Conservation (phyloP, 2,113 vertebrate genomes). For the Thryonomys swinderianus region DNA sequence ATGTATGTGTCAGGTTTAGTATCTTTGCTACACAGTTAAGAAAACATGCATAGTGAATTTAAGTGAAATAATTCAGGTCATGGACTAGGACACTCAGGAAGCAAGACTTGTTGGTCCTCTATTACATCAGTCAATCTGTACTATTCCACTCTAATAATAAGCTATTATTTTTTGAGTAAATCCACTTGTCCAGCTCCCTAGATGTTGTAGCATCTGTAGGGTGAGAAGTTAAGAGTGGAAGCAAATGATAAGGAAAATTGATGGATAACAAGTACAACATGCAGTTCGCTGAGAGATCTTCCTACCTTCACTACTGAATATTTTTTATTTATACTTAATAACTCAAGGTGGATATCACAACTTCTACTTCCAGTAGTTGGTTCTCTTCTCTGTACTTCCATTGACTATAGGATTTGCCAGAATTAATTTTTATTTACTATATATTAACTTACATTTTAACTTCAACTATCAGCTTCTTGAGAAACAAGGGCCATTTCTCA, state of each 20-base stretch:
- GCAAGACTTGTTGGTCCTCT: neutral
- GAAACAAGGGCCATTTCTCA: neutral
- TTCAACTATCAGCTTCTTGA: neutral
- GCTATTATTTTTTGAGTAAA: neutral
- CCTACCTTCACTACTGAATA: neutral
- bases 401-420: neutral
- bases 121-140: neutral
- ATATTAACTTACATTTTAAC: neutral
- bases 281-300: neutral
- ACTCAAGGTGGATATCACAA: neutral
- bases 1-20: neutral
- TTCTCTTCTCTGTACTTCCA: neutral
- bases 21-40: neutral
- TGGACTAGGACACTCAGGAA: neutral
- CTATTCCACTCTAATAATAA: neutral
- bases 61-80: neutral
- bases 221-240: neutral
- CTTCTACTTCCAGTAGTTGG: neutral
- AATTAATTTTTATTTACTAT: neutral
- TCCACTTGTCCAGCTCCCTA: too few relatives aligned
- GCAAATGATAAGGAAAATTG: neutral
- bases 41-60: neutral
- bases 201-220: neutral
- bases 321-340: neutral
- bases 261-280: neutral